A percentile compares a stretch with the other conserved stretches of the same genome.
phyloP scores from a whole-genome alignment of 92 coral and sea anemone species.

The Epizoanthus rinbou region DNA sequence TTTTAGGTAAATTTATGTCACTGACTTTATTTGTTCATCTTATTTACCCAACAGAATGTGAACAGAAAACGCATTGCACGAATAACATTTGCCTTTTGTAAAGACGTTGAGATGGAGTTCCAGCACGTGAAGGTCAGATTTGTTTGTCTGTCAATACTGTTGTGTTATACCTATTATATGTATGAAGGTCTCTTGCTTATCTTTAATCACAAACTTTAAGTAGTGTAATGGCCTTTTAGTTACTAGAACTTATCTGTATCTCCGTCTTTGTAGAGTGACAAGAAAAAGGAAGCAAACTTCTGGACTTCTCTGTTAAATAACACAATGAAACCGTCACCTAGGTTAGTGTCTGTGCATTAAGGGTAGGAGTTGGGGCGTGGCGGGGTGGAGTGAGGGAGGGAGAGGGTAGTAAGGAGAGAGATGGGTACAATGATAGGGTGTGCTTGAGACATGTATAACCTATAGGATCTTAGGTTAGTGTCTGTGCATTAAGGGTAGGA shows the following conservation, averaged over 20 bases:
- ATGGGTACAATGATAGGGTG: too few species aligned
- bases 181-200: too few species aligned
- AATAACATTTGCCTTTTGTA: conserved; percentile 68
- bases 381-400: background rate
- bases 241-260: background rate
- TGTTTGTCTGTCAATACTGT: too few species aligned
- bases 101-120: conserved; percentile 60
- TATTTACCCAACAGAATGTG: conserved; percentile 60
- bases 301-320: conserved; percentile 50
- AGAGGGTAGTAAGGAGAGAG: background rate
- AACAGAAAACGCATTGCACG: conserved; percentile 87
- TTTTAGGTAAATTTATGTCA: background rate
- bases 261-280: conserved; percentile 51
- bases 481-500: background rate
- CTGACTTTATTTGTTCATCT: background rate
- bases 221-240: background rate
- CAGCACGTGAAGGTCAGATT: conserved; percentile 64
- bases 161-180: too few species aligned
- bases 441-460: too few species aligned
- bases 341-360: conserved; percentile 19
- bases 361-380: background rate
- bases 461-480: background rate
- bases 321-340: conserved; percentile 25
- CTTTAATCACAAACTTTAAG: too few species aligned
- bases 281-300: conserved; percentile 66